These are phyloP conservation scores for rabbit (Oryctolagus cuniculus) DNA, from an alignment of 2,113 vertebrate genomes.

Conservation along the genomic window mOryCun1.1 NC_091432.1:207085001-207085500, in stretches of 20 bases:
- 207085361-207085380: not conserved
- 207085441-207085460: not conserved
- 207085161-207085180: no score
- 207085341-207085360: not conserved
- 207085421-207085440: not conserved
- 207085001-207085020: no score
- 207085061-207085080: no score
- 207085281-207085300: not conserved
- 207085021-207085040: no score
- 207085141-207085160: no score
- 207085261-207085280: not conserved
- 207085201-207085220: not conserved
- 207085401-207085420: not conserved
- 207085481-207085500: no score
- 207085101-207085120: no score
- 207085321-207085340: not conserved
- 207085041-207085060: no score
- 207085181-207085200: not conserved
- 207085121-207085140: no score
- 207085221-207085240: not conserved
- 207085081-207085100: no score
- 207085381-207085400: not conserved
- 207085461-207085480: no score
- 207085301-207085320: not conserved
- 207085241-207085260: not conserved